Percentiles rank a stretch among this genome's conserved stretches.
phyloP scores from a whole-genome alignment of 2,797 vertebrate species.

The Somateria mollissima region DNA sequence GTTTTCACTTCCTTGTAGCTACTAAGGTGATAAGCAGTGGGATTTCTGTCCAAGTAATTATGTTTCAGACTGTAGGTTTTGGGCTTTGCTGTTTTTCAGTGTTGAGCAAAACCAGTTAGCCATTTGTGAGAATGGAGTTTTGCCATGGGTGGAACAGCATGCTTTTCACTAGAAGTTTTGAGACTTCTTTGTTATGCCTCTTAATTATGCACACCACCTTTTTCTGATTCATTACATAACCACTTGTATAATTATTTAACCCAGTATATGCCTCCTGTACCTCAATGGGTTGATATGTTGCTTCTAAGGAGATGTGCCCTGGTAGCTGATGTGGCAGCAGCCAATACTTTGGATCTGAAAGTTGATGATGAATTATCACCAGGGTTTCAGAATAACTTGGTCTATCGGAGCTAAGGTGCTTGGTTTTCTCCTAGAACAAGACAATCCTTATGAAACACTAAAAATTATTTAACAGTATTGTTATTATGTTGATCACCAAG shows the following conservation, averaged over 20 bases:
- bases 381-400: not conserved
- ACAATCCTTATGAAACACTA: not conserved
- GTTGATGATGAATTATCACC: not conserved
- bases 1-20: not conserved
- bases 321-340: not conserved
- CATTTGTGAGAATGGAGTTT: not conserved
- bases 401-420: not conserved
- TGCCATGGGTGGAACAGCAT: not conserved
- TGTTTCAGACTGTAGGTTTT: not conserved
- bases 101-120: not conserved
- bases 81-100: not conserved
- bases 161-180: not conserved
- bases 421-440: not conserved
- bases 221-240: too few species aligned
- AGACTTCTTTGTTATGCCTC: not conserved
- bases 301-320: not conserved
- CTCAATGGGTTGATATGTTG: not conserved
- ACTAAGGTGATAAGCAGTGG: not conserved
- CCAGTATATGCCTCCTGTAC: not conserved
- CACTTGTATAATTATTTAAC: not conserved
- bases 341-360: not conserved
- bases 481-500: not conserved
- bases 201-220: not conserved
- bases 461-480: not conserved
- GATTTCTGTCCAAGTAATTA: not conserved